These are phyloP conservation scores for Vulpes vulpes DNA, from an alignment of 2,113 vertebrate genomes.

Conservation along the genomic window DNA sequence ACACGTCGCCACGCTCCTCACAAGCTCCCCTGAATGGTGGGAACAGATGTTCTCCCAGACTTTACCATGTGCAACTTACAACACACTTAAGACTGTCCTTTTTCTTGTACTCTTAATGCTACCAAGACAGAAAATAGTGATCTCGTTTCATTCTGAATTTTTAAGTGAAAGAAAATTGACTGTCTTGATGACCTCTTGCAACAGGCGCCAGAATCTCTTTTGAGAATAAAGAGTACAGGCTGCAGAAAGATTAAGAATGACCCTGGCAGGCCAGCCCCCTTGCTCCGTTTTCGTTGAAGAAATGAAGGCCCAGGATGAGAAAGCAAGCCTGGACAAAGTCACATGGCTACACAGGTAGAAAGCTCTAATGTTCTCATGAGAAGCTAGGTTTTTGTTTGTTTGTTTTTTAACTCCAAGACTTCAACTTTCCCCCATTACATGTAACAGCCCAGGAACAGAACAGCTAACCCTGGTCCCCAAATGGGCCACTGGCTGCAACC, in stretches of 20 bases:
- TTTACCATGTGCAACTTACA: neutral
- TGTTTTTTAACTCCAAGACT: neutral
- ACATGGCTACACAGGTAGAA: neutral
- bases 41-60: neutral
- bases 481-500: neutral
- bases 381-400: neutral
- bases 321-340: neutral
- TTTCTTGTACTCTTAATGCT: neutral
- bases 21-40: neutral
- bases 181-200: neutral
- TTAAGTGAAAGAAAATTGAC: neutral
- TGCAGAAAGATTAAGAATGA: neutral
- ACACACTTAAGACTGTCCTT: neutral
- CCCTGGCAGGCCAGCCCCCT: neutral
- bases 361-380: neutral
- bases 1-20: neutral
- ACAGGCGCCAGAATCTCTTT: neutral
- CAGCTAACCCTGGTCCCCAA: neutral
- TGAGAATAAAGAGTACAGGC: neutral
- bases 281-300: neutral
- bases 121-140: neutral
- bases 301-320: neutral
- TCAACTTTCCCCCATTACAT: neutral
- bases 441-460: neutral
- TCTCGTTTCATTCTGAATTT: slow-evolving; percentile 4